A percentile compares a stretch with the other conserved stretches of the same genome.
Evolutionary conservation across 2,113 vertebrate genomes (phyloP).

Genomic region (Boulengeromyrus knoepffleri): DNA sequence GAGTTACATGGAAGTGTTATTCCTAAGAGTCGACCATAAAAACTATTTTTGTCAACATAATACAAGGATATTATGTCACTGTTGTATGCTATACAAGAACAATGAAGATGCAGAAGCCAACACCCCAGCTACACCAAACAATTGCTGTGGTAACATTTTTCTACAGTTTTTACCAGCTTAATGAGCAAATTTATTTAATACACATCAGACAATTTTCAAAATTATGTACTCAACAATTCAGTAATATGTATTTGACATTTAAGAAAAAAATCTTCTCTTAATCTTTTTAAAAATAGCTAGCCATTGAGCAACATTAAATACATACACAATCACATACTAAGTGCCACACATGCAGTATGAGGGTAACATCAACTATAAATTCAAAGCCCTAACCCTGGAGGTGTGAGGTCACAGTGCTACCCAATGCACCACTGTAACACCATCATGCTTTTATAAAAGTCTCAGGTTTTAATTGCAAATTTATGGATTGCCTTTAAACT

Average conservation of each 20-base stretch:
- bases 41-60: conserved; percentile 40
- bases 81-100: conserved; percentile 35
- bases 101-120: conserved; percentile 22
- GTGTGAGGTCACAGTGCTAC: neutral
- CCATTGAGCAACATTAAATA: neutral
- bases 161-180: neutral
- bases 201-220: neutral
- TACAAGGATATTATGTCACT: conserved; percentile 50
- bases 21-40: conserved; percentile 25
- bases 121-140: neutral
- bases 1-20: conserved; percentile 13
- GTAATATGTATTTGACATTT: neutral
- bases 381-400: neutral
- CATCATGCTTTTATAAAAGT: neutral
- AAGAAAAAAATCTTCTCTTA: neutral
- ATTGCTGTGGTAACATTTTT: neutral
- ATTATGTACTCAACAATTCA: neutral
- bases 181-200: neutral
- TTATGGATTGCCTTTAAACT: neutral
- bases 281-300: neutral
- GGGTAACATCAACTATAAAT: neutral
- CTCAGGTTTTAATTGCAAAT: neutral
- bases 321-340: neutral
- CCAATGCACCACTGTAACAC: neutral
- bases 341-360: neutral